Conservation (phyloP, 2,888 invertebrate genomes). For the Nemurella pictetii region DNA sequence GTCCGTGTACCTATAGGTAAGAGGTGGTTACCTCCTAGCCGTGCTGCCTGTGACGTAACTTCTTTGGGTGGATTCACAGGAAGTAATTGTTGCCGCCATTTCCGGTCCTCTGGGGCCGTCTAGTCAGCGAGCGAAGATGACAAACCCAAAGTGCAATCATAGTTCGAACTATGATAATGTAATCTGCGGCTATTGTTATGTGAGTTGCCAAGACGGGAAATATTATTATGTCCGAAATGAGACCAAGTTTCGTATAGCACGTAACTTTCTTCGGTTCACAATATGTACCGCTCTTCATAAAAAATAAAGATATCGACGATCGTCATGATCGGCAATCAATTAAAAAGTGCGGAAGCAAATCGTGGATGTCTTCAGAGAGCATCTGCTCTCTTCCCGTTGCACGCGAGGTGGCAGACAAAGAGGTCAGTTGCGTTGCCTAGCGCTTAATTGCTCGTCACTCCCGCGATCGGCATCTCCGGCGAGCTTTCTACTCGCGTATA, state of each 20-base stretch:
- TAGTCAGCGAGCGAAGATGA: background rate
- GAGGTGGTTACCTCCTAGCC: background rate
- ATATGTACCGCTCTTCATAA: too few relatives aligned
- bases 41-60: conserved; percentile 5
- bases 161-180: conserved; percentile 22
- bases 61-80: conserved; percentile 29
- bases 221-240: too few relatives aligned
- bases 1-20: too few relatives aligned
- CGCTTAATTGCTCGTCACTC: background rate
- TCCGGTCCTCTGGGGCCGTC: conserved; percentile 24
- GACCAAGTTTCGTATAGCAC: too few relatives aligned
- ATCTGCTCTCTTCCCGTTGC: background rate
- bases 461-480: too few relatives aligned
- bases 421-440: background rate
- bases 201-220: background rate
- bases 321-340: background rate
- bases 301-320: too few relatives aligned
- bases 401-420: background rate
- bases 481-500: background rate
- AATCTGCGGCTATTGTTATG: background rate
- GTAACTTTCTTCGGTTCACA: too few relatives aligned
- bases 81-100: conserved; percentile 23
- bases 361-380: too few relatives aligned
- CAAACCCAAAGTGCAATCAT: conserved; percentile 17
- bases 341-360: background rate